phyloP scores from a whole-genome alignment of 2,113 vertebrate genomes.

The Calyptomena viridis region DNA sequence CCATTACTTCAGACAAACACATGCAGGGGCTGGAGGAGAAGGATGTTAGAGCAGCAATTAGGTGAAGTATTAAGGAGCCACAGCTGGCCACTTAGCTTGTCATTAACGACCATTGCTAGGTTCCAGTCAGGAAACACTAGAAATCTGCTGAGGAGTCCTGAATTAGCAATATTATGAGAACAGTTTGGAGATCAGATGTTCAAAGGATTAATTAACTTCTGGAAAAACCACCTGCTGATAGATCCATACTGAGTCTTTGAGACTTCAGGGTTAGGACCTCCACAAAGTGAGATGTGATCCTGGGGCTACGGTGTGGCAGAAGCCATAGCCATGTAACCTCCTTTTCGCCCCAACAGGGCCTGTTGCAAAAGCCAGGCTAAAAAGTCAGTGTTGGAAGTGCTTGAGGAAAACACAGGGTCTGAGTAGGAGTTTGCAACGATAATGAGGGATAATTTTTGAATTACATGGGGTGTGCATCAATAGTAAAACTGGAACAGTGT shows the following conservation, averaged over 20 bases:
- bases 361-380: not conserved
- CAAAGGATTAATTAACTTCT: not conserved
- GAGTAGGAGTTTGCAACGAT: not conserved
- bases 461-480: rapidly evolving
- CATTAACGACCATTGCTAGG: not conserved
- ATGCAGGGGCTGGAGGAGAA: not conserved
- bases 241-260: not conserved
- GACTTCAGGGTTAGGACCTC: not conserved
- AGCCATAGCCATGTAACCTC: not conserved
- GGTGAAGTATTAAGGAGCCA: not conserved
- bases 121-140: not conserved
- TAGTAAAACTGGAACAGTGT: not conserved
- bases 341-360: not conserved
- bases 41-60: not conserved
- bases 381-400: not conserved
- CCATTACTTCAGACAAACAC: not conserved
- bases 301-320: not conserved
- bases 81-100: conserved; percentile 54
- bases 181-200: conserved; percentile 12
- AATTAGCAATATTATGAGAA: not conserved
- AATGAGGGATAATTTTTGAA: not conserved
- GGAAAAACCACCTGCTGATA: not conserved
- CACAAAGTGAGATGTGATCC: rapidly evolving
- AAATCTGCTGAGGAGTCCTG: conserved; percentile 10
- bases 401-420: not conserved